Conservation (phyloP, 2,113 vertebrate species). For the Strix uralensis region DNA sequence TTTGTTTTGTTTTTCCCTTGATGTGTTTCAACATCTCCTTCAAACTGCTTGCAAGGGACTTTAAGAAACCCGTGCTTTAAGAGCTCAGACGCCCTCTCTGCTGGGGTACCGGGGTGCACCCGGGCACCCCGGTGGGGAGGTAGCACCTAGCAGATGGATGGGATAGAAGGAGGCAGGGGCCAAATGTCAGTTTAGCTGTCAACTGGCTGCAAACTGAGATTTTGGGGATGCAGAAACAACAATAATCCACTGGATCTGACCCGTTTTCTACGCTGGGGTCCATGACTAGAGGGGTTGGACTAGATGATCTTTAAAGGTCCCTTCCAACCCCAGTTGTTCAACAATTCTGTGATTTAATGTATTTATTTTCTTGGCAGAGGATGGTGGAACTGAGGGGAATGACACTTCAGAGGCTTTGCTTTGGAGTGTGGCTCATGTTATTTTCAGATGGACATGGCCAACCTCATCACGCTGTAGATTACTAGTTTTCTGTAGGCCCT, state of each 20-base stretch:
- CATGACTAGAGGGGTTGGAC: not conserved
- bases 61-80: not conserved
- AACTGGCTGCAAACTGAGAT: not conserved
- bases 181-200: not conserved
- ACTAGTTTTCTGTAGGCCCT: not conserved
- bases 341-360: not conserved
- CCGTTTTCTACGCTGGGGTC: not conserved
- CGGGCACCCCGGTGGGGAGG: not conserved
- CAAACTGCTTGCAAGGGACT: not conserved
- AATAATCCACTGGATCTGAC: not conserved
- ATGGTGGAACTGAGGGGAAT: not conserved
- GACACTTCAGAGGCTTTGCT: not conserved
- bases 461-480: rapidly evolving
- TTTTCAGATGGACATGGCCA: not conserved
- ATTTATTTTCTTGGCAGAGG: not conserved
- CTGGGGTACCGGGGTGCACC: not conserved
- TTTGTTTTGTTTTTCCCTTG: not conserved
- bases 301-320: not conserved
- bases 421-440: not conserved
- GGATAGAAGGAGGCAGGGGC: not conserved
- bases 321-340: not conserved
- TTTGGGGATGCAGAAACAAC: not conserved
- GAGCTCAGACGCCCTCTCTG: not conserved
- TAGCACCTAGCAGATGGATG: not conserved
- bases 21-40: not conserved